Conservation (phyloP, 2,113 vertebrate genomes). For the Coturnix japonica region DNA sequence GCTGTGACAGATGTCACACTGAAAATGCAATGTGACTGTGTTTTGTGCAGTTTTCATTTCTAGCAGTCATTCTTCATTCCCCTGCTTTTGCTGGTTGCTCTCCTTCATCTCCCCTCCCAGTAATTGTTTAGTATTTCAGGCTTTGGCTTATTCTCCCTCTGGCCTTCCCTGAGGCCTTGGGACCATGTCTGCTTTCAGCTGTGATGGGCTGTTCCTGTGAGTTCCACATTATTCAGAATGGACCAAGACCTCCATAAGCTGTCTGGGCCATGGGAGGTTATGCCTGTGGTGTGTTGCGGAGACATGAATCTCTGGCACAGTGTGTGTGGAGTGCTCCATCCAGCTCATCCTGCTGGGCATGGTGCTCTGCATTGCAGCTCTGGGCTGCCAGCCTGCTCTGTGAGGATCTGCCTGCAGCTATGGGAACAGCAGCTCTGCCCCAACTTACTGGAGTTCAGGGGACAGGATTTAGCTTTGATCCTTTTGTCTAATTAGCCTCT, state of each 20-base stretch:
- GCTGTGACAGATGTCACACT: neutral
- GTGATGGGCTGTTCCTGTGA: neutral
- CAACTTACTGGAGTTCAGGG: neutral
- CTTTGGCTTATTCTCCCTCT: neutral
- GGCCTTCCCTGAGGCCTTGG: neutral
- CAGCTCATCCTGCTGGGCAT: neutral
- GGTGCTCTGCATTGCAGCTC: neutral
- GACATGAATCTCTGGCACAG: neutral
- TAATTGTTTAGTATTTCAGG: neutral
- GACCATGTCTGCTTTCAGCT: neutral
- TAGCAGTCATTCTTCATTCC: neutral
- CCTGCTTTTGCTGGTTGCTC: neutral
- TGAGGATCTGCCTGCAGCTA: neutral
- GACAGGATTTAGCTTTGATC: neutral
- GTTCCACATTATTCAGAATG: neutral
- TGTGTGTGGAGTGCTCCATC: neutral
- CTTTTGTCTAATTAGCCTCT: neutral
- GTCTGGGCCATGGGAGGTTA: neutral
- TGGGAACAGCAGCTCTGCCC: neutral
- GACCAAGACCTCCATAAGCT: neutral
- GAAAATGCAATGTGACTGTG: neutral
- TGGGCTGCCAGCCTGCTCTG: neutral
- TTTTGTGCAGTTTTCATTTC: neutral
- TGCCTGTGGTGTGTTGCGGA: neutral
- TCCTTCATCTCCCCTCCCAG: neutral